Base-by-base conservation (phyloP, 2,797 vertebrate species). In the Poeciliopsis presidionis region DNA sequence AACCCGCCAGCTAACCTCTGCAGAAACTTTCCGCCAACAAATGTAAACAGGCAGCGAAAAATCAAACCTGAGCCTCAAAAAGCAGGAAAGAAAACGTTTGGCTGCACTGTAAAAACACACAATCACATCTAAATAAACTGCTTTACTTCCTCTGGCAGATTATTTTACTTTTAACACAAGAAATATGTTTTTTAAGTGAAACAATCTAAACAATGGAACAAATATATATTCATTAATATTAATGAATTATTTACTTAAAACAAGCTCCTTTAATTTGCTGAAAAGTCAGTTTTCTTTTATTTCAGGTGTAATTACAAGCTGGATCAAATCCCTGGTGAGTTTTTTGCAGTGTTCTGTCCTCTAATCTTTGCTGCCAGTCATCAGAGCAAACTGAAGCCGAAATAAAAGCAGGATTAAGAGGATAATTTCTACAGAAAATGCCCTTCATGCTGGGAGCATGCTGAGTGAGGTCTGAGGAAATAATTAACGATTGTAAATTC, bases 391-490 rank as follows among this genome's bases (percentile, higher is more conserved):
- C 8, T 30, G 41, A 87, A 81, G 74, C 36, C 83, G 81, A 39
- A 86, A 90, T 63, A 78, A 84, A 88, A 81, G 1, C 73, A 74
- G 75, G 76, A 80, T 59, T 28, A 86, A 83, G 81, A 82, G 61
- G 79, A 86, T 84, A 81, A 79, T 79, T 90, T 89, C 36, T 75
- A 57, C 83, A 80, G 76, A 84, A 90, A 91, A 84, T 4, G 51
- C 67, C 57, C 78, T 75, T 85, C 67, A 39, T 79, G 59, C 5
- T 51, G 59, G 18, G 25, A 51, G 33, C 4, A 7, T 57, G 74
- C 43, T 41, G 77, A 45, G 78, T 55, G 61, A 76, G 51, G 75
- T 81, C 72, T 30, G 25, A 39, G 73, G 77, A 67, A 74, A 77
- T n/a, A 80, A 76, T 72, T 18, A 83, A 41, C 71, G 11, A 7